Evolutionary conservation across 1,140 invertebrate genomes (phyloP), one percentile per base, ranked within the genome.

Genomic region (Drosophila baimaii): DNA sequence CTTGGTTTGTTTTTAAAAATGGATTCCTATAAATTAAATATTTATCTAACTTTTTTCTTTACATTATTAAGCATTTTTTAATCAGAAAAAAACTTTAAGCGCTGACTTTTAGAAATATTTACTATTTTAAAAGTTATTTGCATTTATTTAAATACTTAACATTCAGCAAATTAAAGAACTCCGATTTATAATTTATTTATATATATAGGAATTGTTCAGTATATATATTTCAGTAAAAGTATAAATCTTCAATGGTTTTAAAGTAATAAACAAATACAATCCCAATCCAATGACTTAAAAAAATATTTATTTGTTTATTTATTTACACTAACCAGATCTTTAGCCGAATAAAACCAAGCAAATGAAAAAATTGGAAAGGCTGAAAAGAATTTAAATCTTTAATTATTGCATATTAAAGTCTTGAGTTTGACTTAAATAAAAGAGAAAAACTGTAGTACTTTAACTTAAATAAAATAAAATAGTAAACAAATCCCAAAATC

Each of bases 301-400:
- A 25, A 49, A 17, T 5, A 29, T 17, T 29, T 10, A 49, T 29
- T 29, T 29, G 5, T 5, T 27, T 49, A 47, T 49, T 17, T 27
- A 19, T 51, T 31, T 7, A 49, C n/a, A 10, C 23, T 27, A 17
- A 17, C 46, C 15, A 27, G 23, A 17, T 3, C 0, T 17, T n/a
- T 0, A 17, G n/a, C 0, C n/a, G 5, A 12, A 29, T 12, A 49
- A 17, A 0, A 12, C 9, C 2, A 1, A 5, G n/a, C n/a, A 0
- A 2, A 7, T 12, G 5, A 6, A 0, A 17, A 12, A 49, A 12
- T 46, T 25, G 3, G 21, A 46, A 25, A n/a, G 13, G 13, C 23
- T 25, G 7, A 0, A 7, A n/a, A 46, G 7, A 46, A 46, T 7
- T 0, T 15, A 2, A 2, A 15, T 7, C 12, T 3, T 15, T 46